Conservation (phyloP, 2,888 invertebrate species). For the Drosophila tripunctata region DNA sequence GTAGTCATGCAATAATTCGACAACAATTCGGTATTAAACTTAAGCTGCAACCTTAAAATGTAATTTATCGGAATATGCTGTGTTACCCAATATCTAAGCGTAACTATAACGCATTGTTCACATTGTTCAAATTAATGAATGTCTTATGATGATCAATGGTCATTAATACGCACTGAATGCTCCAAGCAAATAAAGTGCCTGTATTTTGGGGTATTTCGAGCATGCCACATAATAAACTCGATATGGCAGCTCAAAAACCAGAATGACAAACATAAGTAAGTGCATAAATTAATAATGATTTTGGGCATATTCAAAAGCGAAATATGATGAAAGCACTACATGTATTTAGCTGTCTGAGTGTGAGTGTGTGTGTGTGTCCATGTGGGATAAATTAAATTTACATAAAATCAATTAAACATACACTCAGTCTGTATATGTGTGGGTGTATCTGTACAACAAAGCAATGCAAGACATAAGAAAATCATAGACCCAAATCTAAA, state of each 20-base stretch:
- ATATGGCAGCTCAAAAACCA: slow-evolving; percentile 39
- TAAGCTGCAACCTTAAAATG: not conserved
- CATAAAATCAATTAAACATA: slow-evolving; percentile 77
- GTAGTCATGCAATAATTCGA: too few species aligned
- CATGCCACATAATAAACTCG: slow-evolving; percentile 27
- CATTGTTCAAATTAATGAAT: slow-evolving; percentile 8
- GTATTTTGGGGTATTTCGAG: not conserved
- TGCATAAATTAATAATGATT: slow-evolving; percentile 67
- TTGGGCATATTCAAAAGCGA: slow-evolving; percentile 25
- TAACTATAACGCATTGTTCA: not conserved
- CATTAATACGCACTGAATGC: not conserved
- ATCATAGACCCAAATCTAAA: slow-evolving; percentile 22
- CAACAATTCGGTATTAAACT: not conserved
- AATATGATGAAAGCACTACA: slow-evolving; percentile 24
- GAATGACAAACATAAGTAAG: slow-evolving; percentile 46
- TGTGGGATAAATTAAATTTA: slow-evolving; percentile 60
- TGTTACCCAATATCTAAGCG: not conserved
- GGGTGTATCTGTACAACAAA: slow-evolving; percentile 18
- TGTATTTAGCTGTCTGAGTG: too few species aligned
- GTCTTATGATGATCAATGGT: slow-evolving; percentile 4
- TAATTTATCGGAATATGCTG: not conserved
- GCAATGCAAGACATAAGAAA: slow-evolving; percentile 19
- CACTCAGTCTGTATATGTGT: slow-evolving; percentile 16
- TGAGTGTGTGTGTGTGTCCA: slow-evolving; percentile 24
- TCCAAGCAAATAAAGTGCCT: not conserved